Evolutionary conservation across 2,113 vertebrate species (phyloP).

Genomic region (Grallaria varia): DNA sequence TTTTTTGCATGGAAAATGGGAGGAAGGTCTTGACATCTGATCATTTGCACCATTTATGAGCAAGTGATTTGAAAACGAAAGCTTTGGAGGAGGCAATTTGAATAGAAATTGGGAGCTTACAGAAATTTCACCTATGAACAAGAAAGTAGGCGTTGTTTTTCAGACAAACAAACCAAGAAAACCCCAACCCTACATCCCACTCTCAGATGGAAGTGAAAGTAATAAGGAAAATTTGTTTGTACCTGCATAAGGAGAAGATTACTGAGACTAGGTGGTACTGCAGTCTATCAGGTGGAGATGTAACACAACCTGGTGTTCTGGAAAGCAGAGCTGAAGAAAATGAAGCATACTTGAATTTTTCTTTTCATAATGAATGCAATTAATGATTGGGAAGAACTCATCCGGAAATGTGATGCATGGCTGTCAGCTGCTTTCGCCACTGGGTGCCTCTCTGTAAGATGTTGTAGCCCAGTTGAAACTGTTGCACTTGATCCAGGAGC

Average conservation of each 20-base stretch:
- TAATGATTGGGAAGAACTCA: neutral
- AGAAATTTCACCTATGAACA: neutral
- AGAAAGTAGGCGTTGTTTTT: constrained; percentile 21
- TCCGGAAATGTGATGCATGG: neutral
- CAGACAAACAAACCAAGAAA: neutral
- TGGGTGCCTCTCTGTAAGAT: neutral
- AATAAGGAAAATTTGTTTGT: neutral
- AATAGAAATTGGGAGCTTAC: neutral
- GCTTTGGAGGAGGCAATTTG: neutral
- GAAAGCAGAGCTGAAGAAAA: neutral
- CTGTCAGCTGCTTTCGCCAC: neutral
- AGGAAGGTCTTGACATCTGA: neutral
- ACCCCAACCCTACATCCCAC: neutral
- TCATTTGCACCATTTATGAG: neutral
- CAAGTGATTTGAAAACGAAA: neutral
- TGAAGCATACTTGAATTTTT: neutral
- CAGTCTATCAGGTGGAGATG: neutral
- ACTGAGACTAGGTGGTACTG: neutral
- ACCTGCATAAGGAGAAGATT: neutral
- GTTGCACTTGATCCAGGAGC: neutral
- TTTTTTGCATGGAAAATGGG: neutral
- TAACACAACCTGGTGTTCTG: neutral
- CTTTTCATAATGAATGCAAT: neutral
- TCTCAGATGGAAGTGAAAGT: neutral
- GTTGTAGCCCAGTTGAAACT: neutral